These are phyloP conservation scores for Spea multiplicata DNA, from an alignment of 2,113 vertebrate species.

Conservation along the genomic window DNA sequence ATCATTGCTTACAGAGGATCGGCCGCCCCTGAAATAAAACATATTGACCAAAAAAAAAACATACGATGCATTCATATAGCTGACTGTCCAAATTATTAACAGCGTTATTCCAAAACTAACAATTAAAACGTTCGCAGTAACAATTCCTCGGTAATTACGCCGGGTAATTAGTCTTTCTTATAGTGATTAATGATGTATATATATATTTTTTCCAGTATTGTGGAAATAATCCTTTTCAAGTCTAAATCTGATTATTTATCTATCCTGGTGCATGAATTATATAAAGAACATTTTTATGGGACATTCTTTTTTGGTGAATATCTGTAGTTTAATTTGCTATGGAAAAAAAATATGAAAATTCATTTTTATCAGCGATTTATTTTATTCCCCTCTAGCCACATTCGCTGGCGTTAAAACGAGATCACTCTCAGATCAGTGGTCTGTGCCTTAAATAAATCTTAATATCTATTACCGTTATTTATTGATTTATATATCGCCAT, in stretches of 20 bases:
- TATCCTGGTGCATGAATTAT: constrained; percentile 2
- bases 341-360: no score
- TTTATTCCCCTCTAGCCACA: background rate
- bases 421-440: no score
- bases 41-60: background rate
- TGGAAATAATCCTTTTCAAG: background rate
- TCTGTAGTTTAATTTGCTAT: no score
- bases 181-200: background rate
- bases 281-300: background rate
- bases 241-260: constrained; percentile 8
- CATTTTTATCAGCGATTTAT: no score
- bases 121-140: background rate
- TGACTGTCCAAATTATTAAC: constrained; percentile 2
- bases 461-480: background rate
- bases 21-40: background rate
- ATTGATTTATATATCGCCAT: no score
- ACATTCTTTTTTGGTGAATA: background rate
- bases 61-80: background rate
- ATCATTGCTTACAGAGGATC: background rate
- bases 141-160: constrained; percentile 4
- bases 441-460: background rate
- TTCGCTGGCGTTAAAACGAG: background rate
- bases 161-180: background rate
- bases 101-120: constrained; percentile 7
- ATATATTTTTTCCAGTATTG: constrained; percentile 2